Evolutionary conservation across 2,888 invertebrate species (phyloP).

Genomic region (Strigamia transsilvanica): DNA sequence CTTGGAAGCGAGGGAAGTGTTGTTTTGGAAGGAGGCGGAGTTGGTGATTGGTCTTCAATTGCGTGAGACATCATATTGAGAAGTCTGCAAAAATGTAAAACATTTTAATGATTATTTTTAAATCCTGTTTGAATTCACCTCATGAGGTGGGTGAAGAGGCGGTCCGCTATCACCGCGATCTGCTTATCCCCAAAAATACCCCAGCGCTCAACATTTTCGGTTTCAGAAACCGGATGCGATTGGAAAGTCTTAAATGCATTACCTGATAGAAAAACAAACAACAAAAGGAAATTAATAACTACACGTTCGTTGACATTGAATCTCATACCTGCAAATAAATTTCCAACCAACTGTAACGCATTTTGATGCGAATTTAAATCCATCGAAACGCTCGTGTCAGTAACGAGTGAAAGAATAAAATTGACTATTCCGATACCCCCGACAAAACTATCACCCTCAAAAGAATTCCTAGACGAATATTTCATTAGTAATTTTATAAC

Average conservation of each 20-base stretch:
- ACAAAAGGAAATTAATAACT: not conserved
- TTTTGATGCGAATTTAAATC: slow-evolving; percentile 69
- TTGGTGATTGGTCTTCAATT: slow-evolving; percentile 71
- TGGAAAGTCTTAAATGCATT: slow-evolving; percentile 61
- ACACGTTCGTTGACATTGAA: not conserved
- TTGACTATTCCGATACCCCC: slow-evolving; percentile 62
- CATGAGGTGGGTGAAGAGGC: slow-evolving; percentile 73
- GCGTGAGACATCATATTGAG: slow-evolving; percentile 79
- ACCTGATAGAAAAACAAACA: slow-evolving; percentile 58
- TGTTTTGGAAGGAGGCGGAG: slow-evolving; percentile 69
- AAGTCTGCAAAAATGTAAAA: slow-evolving; percentile 64
- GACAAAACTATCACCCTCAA: not conserved
- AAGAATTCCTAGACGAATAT: not conserved
- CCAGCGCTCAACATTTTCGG: slow-evolving; percentile 61
- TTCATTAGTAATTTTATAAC: not conserved
- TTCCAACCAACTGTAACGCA: slow-evolving; percentile 68
- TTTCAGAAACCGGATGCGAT: slow-evolving; percentile 59
- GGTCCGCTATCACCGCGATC: slow-evolving; percentile 70
- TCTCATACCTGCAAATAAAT: slow-evolving; percentile 69
- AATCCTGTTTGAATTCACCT: not conserved
- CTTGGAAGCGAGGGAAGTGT: slow-evolving; percentile 64
- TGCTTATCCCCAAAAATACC: slow-evolving; percentile 62
- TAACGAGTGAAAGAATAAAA: slow-evolving; percentile 66
- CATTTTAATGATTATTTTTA: not conserved
- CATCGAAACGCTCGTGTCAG: slow-evolving; percentile 68